phyloP scores from a whole-genome alignment of 2,888 invertebrate species.

The Dolichomitus sp. region DNA sequence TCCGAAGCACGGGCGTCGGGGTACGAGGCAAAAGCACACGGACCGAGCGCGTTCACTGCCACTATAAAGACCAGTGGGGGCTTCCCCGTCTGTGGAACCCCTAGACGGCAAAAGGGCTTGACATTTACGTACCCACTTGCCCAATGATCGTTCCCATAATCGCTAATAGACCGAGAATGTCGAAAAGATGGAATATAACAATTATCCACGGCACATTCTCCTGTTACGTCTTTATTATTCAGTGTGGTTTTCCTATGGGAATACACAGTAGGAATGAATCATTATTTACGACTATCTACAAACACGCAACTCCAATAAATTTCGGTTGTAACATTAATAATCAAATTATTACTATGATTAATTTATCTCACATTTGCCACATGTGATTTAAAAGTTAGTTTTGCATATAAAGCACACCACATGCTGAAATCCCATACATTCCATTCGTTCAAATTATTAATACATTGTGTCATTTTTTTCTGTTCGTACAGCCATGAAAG shows the following conservation, averaged over 20 bases:
- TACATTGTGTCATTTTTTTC: constrained; percentile 32
- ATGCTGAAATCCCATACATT: constrained; percentile 49
- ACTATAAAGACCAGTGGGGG: constrained; percentile 71
- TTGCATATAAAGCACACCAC: constrained; percentile 31
- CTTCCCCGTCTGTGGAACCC: constrained; percentile 72
- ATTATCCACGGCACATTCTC: constrained; percentile 69
- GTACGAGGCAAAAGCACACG: constrained; percentile 43
- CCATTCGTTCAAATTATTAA: constrained; percentile 57
- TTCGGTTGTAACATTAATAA: constrained; percentile 14
- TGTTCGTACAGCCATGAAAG: constrained; percentile 19
- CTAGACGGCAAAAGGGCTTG: constrained; percentile 79
- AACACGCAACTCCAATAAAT: constrained; percentile 7
- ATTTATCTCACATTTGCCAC: background rate
- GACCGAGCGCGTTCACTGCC: constrained; percentile 65
- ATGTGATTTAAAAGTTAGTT: background rate
- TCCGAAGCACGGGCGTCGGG: constrained; percentile 50
- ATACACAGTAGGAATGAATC: constrained; percentile 21
- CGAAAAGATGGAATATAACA: constrained; percentile 73
- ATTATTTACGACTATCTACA: constrained; percentile 52
- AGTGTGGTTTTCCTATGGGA: constrained; percentile 40
- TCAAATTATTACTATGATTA: constrained; percentile 2
- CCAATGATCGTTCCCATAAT: constrained; percentile 81
- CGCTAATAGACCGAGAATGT: constrained; percentile 73
- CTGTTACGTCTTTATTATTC: constrained; percentile 63
- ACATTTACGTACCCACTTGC: constrained; percentile 82